Base-by-base conservation (phyloP, 2,888 invertebrate genomes). In the Nipponacmea schrenckii region DNA sequence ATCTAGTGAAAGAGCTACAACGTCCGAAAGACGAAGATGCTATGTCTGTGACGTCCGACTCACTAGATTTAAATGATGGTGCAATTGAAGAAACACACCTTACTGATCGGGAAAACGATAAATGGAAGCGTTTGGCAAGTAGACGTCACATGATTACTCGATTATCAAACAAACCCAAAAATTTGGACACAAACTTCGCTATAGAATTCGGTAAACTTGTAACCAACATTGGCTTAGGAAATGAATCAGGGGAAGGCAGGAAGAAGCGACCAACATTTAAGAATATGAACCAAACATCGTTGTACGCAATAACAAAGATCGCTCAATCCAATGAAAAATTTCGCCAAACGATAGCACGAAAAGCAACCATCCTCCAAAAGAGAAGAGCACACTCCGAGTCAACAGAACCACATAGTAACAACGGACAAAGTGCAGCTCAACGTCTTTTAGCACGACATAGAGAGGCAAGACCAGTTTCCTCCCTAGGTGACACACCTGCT, bases 11-110 rank as follows among this genome's bases (percentile, higher is more conserved):
- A 56, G 56, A 56, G 20, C 56, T 56, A 20, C 56, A 56, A 20
- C 20, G 56, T 10, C 56, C 56, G 0, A 56, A 77, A 62, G 78
- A 77, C 45, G 79, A 77, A 45, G 78, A 79, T 26, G 62, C 69
- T 2, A 73, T 75, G 39, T 77, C 77, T 7, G 62, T 70, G 14
- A 63, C 63, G n/a, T 75, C 78, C 4, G 70, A 70, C 10, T 10
- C 20, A 12, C 14, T 56, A 24, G 56, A 56, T 24, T 24, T 56
- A 24, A 56, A 24, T 56, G 56, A 45, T 14, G 17, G 45, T 31
- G 69, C 67, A 17, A 39, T 62, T 7, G 67, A 67, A 31, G 65
- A 65, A n/a, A 48, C 67, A 26, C 39, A 39, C 39, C 48, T 70
- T 26, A 66, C 66, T 8, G 44, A 65, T 50, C 65, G 64, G 15